These are phyloP conservation scores for Meles meles DNA, from an alignment of 2,113 vertebrate genomes.

Conservation along the genomic window DNA sequence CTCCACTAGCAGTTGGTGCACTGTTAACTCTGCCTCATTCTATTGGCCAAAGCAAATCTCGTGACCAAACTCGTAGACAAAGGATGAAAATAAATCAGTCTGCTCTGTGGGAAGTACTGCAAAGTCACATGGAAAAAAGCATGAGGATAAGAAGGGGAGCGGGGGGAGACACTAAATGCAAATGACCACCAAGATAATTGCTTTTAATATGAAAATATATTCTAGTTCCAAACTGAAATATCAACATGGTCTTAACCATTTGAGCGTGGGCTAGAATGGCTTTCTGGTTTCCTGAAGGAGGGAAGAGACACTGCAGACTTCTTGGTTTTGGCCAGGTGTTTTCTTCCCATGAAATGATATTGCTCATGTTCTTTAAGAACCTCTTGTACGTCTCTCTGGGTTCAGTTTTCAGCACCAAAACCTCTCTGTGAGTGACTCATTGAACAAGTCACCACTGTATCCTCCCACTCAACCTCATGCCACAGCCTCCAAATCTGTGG, in stretches of 20 bases:
- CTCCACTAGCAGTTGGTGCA: background rate
- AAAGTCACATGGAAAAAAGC: background rate
- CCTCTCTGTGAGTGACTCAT: constrained; percentile 49
- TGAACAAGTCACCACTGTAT: constrained; percentile 12
- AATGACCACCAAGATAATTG: background rate
- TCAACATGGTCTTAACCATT: background rate
- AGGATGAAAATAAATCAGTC: background rate
- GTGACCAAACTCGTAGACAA: background rate
- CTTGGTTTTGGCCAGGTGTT: background rate
- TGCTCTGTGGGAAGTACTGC: background rate
- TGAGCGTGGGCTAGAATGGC: background rate
- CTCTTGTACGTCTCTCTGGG: background rate
- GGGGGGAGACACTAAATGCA: background rate
- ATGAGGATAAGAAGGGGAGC: background rate
- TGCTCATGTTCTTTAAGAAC: background rate
- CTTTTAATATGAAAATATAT: background rate
- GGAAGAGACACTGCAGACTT: background rate
- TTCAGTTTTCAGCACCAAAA: constrained; percentile 47
- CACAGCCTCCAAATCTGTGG: background rate
- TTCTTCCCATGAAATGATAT: background rate
- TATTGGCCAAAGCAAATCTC: background rate
- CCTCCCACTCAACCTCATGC: constrained; percentile 38
- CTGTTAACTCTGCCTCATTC: background rate
- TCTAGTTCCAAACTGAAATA: background rate
- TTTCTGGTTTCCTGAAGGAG: background rate